These are phyloP conservation scores for Buphagus erythrorhynchus DNA, from an alignment of 2,797 vertebrate genomes.

Conservation along the genomic window DNA sequence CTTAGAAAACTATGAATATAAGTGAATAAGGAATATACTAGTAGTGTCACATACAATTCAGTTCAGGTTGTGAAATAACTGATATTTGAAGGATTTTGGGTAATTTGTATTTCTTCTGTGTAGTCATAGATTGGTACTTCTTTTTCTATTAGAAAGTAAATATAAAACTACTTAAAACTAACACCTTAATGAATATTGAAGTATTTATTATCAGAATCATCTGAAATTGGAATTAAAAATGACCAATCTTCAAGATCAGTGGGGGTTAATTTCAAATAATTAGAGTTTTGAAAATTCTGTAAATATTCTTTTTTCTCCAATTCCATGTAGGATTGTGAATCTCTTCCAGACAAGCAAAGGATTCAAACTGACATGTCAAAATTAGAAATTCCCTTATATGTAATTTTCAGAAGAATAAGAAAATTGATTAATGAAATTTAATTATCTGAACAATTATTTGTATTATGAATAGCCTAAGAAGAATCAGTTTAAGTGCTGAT, in stretches of 20 bases:
- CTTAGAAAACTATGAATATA: background rate
- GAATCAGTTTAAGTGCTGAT: background rate
- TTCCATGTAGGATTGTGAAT: background rate
- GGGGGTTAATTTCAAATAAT: background rate
- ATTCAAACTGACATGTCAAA: background rate
- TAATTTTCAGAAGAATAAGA: background rate
- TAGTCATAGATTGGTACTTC: background rate
- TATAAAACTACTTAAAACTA: background rate
- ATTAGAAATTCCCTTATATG: background rate
- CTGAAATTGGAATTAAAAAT: background rate
- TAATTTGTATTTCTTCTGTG: background rate
- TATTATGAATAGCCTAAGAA: background rate
- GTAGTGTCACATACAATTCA: background rate
- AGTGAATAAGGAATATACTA: background rate
- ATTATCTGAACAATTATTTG: background rate
- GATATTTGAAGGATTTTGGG: background rate
- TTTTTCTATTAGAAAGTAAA: background rate
- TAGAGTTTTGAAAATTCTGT: background rate
- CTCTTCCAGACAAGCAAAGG: background rate
- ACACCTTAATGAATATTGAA: background rate
- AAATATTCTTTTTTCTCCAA: background rate
- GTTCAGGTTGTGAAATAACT: background rate
- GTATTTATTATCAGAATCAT: background rate
- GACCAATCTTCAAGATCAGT: background rate
- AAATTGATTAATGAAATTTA: background rate